Base-by-base conservation (phyloP, 2,113 vertebrate genomes). In the Rhizomys pruinosus region DNA sequence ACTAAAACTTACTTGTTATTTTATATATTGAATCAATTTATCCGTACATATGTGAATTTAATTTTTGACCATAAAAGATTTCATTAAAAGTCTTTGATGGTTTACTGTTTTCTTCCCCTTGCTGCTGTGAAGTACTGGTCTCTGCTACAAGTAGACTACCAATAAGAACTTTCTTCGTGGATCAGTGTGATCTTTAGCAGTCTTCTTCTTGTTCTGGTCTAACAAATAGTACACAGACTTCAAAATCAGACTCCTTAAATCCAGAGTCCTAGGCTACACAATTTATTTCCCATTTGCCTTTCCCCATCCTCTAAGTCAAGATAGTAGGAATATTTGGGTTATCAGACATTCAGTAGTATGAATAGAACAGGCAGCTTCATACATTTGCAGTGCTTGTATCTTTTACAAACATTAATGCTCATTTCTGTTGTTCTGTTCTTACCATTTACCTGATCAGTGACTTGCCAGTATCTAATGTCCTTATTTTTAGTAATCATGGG, bases 11-110 rank as follows among this genome's bases (percentile, higher is more conserved):
- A n/a, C n/a, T n/a, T 87, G 78, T 95, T 77, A 63, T 64, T 89
- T 69, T 34, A 74, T 82, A 55, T 68, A 84, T 74, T 47, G 72
- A 44, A 64, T 93, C 66, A 96, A 66, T 16, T 88, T 88, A 92
- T 59, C 88, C n/a, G 68, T 92, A 72, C n/a, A 80, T 78, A 74
- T 73, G 64, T 80, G 80, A 74, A 59, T 91, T 92, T 87, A 77
- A 90, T 25, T 91, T 89, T 96, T 94, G 55, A 92, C 93, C 69
- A 64, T 84, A 27, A 90, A 94, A 73, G 23, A 91, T 63, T 63
- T 22, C 47, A 57, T 61, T 74, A 64, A n/a, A 89, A 81, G 63
- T 84, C 59, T 86, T 66, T 66, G 16, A 39, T 44, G 55, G 64
- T 89, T 73, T 88, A 22, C 64, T 71, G 12, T 85, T 91, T n/a